Percentiles rank a stretch among this genome's conserved stretches.
Conservation (phyloP, 1,140 invertebrate species). For the Conus ventricosus region DNA sequence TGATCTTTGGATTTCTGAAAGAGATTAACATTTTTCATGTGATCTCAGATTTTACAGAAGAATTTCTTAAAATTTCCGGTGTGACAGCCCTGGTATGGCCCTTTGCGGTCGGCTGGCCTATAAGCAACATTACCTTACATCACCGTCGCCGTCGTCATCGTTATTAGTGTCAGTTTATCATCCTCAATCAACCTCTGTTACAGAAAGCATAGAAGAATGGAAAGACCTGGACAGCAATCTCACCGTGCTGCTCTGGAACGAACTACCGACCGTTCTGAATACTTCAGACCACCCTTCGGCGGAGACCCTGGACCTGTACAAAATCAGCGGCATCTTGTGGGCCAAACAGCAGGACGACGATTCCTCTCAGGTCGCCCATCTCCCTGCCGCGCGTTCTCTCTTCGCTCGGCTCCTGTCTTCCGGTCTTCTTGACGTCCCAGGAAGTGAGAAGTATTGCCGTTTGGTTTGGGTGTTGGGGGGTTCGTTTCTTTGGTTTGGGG, state of each 20-base stretch:
- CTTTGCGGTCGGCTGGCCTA: no score
- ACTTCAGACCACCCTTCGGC: conserved; percentile 28
- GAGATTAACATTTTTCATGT: no score
- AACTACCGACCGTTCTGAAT: conserved; percentile 53
- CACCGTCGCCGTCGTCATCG: no score
- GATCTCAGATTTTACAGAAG: no score
- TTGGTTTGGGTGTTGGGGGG: no score
- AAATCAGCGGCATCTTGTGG: neutral
- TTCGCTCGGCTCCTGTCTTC: neutral
- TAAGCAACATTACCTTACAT: no score
- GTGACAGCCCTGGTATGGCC: no score
- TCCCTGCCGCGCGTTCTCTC: neutral
- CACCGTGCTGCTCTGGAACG: conserved; percentile 53
- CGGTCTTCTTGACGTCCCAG: neutral
- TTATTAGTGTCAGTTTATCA: neutral
- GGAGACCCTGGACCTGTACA: neutral
- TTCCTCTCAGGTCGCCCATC: neutral
- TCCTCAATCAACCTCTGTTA: neutral
- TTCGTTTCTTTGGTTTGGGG: no score
- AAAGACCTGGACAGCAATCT: conserved; percentile 56
- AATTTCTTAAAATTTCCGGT: no score
- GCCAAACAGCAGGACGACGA: neutral
- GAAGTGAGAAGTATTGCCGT: neutral
- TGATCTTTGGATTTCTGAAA: no score
- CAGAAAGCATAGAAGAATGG: conserved; percentile 64